phyloP scores from a whole-genome alignment of 2,113 vertebrate genomes.

The human (Homo sapiens) region DNA sequence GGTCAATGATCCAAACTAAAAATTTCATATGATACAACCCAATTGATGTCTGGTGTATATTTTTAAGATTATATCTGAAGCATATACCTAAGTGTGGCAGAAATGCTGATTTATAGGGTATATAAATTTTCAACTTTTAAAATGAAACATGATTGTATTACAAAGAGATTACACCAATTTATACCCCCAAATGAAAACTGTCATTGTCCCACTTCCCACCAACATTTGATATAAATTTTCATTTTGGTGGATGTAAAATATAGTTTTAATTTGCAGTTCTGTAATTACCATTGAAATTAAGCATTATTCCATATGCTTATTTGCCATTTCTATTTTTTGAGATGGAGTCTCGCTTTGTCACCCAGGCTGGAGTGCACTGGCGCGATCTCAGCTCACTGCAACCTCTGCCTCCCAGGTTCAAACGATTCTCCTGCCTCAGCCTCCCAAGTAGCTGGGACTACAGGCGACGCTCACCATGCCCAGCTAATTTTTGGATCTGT shows the following conservation, averaged over 20 bases:
- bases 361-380: background rate
- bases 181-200: background rate
- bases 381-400: background rate
- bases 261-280: background rate
- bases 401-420: no score
- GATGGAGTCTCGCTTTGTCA: background rate
- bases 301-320: background rate
- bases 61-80: background rate
- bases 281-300: background rate
- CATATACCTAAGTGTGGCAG: background rate
- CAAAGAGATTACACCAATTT: background rate
- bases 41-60: background rate
- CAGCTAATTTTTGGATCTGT: background rate
- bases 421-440: background rate
- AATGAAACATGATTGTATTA: background rate
- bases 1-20: background rate
- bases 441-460: background rate
- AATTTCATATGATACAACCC: background rate
- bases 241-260: background rate
- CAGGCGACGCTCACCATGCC: background rate
- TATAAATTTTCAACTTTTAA: background rate
- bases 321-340: background rate
- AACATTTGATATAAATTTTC: background rate
- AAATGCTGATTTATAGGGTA: background rate
- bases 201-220: background rate